Evolutionary conservation across 2,888 invertebrate genomes (phyloP), one percentile per base, ranked within the genome.

Genomic region (Nasonia oneida): DNA sequence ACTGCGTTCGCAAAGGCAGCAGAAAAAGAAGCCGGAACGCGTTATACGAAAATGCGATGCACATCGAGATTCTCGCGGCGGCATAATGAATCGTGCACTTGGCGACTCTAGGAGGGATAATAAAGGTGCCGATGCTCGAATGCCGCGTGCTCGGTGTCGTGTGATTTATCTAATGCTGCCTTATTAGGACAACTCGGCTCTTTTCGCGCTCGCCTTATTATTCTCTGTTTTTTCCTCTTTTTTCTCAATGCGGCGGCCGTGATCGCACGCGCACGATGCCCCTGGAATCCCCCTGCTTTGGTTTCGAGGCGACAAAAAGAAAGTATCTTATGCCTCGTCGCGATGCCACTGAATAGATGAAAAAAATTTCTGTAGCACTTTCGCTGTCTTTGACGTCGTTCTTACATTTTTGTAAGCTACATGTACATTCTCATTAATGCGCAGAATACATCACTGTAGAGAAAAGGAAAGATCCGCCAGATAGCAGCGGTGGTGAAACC

Each of bases 381-480:
- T 78, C 23, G 37, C 50, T 6, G 14, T 23, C 47, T 53, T 23
- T 61, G 37, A 61, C 85, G 81, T 70, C n/a, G 33, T 33, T 15
- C 15, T 73, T n/a, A 73, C 71, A 33, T 53, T 83, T 87, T 86
- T 86, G 2, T 75, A 37, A 67, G 15, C 33, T 82, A 75, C 37
- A 74, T 80, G 70, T 23, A 76, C 90, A 88, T 88, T 91, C 90
- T 92, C 88, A 90, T 91, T 91, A 90, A 90, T 91, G 85, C 90
- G 88, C 89, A 93, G 93, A 93, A 93, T 93, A 93, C 91, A 92
- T 91, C 91, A 90, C 94, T 94, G 37, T 94, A 96, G 97, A 97
- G 94, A 97, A 87, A 37, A 96, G 97, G 93, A 97, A 97, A 95
- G 97, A 97, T 93, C 96, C 97, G 10, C 97, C 97, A 93, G 97